Base-by-base conservation (phyloP, 2,113 vertebrate genomes). In the Myotis brandtii region DNA sequence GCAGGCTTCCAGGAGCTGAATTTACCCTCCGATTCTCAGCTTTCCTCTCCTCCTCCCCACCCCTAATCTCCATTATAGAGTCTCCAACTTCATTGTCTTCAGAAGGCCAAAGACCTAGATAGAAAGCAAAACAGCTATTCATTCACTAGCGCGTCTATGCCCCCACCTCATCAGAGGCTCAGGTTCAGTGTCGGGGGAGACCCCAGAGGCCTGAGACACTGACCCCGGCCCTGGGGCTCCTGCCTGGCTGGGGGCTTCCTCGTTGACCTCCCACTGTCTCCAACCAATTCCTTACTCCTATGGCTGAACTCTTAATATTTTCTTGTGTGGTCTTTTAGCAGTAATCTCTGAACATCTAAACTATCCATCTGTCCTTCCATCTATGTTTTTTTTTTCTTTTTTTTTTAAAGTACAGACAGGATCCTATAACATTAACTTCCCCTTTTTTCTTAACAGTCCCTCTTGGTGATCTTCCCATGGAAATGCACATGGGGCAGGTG, bases 1-100 rank as follows among this genome's bases (percentile, higher is more conserved):
- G 97, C 97, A 64, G 83, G 69, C 67, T 69, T 95, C 96, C 95
- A 89, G 89, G 46, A 87, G 91, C 10, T 66, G 93, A 90, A 91
- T 91, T 91, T 67, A 77, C 94, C 90, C 85, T 95, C 90, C 25
- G 54, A 70, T 62, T 69, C 92, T 87, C 94, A 75, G 91, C 40
- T 80, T 75, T 64, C 76, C 75, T 83, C 50, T 23, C 59, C 17
- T 32, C 32, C 43, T 90, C 23, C 84, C 72, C 20, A 59, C 32
- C 30, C 81, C 21, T 76, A 40, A 66, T 62, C 67, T 92, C 93
- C 90, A 37, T 85, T 82, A 92, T 82, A 81, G 40, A 54, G 70
- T 83, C 72, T 92, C 50, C 54, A 84, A 6, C 87, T 93, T 87
- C 67, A 73, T 93, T 77, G 93, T 59, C 32, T 85, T 89, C 64